phyloP scores from a whole-genome alignment of 2,797 vertebrate genomes.

The Poecilia velifera region DNA sequence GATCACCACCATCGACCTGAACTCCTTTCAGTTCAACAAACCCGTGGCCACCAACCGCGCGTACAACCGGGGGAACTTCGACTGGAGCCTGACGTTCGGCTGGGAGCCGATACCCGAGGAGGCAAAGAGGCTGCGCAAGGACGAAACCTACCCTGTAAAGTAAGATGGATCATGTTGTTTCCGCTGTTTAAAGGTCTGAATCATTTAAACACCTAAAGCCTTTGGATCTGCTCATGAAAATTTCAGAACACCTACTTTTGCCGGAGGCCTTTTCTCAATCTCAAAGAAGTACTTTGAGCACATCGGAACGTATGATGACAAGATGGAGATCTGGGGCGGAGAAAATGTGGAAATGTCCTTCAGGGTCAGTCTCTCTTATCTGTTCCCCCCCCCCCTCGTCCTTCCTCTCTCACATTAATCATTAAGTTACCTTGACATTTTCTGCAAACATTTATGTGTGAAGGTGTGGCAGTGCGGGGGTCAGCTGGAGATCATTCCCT shows the following conservation, averaged over 20 bases:
- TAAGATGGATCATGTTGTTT: slow-evolving; percentile 63
- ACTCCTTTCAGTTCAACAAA: slow-evolving; percentile 88
- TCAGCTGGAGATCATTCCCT: slow-evolving; percentile 94
- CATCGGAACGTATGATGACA: slow-evolving; percentile 94
- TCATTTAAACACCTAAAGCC: slow-evolving; percentile 12
- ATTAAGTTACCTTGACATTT: background rate
- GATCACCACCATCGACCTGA: slow-evolving; percentile 91
- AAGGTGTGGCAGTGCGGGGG: slow-evolving; percentile 98
- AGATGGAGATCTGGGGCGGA: slow-evolving; percentile 99
- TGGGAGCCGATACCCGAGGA: slow-evolving; percentile 88
- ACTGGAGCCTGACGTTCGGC: slow-evolving; percentile 93
- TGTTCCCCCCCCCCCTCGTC: rapidly evolving
- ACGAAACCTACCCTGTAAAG: slow-evolving; percentile 96
- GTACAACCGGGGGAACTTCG: slow-evolving; percentile 93
- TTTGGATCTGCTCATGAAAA: slow-evolving; percentile 14
- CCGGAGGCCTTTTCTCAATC: slow-evolving; percentile 95
- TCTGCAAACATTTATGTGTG: slow-evolving; percentile 14
- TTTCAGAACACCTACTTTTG: slow-evolving; percentile 91
- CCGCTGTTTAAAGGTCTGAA: background rate
- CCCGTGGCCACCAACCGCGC: slow-evolving; percentile 81
- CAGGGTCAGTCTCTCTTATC: slow-evolving; percentile 84
- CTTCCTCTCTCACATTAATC: background rate
- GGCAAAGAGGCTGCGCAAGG: slow-evolving; percentile 85
- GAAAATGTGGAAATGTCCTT: slow-evolving; percentile 99
- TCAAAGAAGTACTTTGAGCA: slow-evolving; percentile 93